Evolutionary conservation across 2,888 invertebrate genomes (phyloP).

Genomic region (Meteorus colon): DNA sequence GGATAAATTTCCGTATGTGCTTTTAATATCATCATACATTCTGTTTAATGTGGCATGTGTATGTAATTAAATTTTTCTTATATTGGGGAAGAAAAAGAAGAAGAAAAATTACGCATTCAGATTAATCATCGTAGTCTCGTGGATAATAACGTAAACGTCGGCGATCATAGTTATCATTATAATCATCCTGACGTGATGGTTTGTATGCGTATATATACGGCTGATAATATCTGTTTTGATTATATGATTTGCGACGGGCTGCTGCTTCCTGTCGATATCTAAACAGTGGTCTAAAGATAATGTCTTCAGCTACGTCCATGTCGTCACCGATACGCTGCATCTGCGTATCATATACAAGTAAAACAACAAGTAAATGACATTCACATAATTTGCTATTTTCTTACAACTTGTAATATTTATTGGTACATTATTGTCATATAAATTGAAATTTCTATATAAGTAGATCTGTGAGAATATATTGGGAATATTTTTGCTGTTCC

Average conservation of each 20-base stretch:
- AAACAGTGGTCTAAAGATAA: slow-evolving; percentile 68
- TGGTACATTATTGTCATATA: background rate
- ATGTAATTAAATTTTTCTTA: background rate
- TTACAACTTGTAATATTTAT: background rate
- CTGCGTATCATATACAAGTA: slow-evolving; percentile 41
- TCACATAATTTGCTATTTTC: background rate
- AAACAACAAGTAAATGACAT: background rate
- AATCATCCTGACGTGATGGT: slow-evolving; percentile 42
- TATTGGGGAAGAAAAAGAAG: background rate
- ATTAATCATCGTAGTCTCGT: slow-evolving; percentile 3
- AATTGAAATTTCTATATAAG: background rate
- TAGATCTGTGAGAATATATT: no score
- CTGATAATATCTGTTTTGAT: slow-evolving; percentile 30
- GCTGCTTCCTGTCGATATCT: slow-evolving; percentile 62
- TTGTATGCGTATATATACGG: slow-evolving; percentile 48
- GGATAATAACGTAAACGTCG: slow-evolving; percentile 20
- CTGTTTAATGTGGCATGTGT: background rate
- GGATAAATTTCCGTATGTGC: background rate
- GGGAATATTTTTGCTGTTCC: no score
- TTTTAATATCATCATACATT: background rate
- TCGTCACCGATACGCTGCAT: slow-evolving; percentile 42
- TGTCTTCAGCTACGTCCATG: slow-evolving; percentile 68
- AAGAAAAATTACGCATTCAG: background rate
- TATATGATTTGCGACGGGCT: slow-evolving; percentile 18
- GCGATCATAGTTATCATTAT: slow-evolving; percentile 50